Evolutionary conservation across 2,888 invertebrate species (phyloP).

Genomic region (Cordilura impudica): DNA sequence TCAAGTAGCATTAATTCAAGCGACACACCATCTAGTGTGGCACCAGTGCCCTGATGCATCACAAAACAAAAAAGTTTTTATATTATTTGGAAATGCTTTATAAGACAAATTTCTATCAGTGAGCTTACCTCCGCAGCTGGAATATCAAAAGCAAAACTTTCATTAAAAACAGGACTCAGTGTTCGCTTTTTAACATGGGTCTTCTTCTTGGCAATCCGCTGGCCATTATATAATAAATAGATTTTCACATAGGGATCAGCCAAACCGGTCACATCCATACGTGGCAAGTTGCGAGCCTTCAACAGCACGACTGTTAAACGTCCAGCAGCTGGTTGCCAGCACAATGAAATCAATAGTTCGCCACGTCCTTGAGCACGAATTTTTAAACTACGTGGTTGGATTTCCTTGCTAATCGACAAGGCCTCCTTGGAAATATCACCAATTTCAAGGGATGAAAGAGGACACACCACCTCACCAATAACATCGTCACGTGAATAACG

Average conservation of each 20-base stretch:
- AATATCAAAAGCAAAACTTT: conserved; percentile 98
- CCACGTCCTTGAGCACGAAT: conserved; percentile 96
- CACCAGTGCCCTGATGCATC: conserved; percentile 74
- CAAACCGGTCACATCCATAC: conserved; percentile 98
- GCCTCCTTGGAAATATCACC: conserved; percentile 87
- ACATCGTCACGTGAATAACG: conserved; percentile 99
- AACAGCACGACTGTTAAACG: conserved; percentile 96
- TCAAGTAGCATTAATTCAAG: conserved; percentile 83
- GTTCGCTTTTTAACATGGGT: conserved; percentile 99
- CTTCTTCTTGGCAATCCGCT: conserved; percentile 98
- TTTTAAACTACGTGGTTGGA: conserved; percentile 95
- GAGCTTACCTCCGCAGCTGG: conserved; percentile 83
- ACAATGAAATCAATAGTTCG: conserved; percentile 95
- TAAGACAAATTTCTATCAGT: no score
- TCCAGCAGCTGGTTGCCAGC: conserved; percentile 98
- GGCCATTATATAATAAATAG: conserved; percentile 97
- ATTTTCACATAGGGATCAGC: conserved; percentile 98
- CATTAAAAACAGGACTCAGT: conserved; percentile 98
- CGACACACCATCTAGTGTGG: conserved; percentile 77
- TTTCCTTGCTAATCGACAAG: conserved; percentile 90
- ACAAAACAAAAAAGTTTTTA: neutral
- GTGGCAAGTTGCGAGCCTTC: conserved; percentile 97
- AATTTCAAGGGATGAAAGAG: conserved; percentile 83
- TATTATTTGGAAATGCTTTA: neutral
- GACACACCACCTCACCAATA: conserved; percentile 96